Evolutionary conservation across 2,797 vertebrate genomes (phyloP).

Genomic region (Sebastes aleutianus): DNA sequence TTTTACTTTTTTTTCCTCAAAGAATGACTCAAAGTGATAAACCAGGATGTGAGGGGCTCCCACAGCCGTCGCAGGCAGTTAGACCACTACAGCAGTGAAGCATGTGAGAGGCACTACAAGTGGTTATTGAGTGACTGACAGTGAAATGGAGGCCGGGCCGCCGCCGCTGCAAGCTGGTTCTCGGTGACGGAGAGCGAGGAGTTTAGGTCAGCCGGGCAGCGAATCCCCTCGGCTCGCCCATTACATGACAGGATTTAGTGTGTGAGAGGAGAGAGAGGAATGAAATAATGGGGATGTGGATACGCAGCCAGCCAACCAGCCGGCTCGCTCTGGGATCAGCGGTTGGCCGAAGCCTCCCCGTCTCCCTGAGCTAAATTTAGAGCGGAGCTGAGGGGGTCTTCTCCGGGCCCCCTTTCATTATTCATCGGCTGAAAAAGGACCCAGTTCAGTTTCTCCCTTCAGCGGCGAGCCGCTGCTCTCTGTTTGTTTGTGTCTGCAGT

Average conservation of each 20-base stretch:
- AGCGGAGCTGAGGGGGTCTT: slow-evolving; percentile 68
- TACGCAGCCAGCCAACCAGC: slow-evolving; percentile 20
- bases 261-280: slow-evolving; percentile 24
- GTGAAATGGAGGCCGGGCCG: slow-evolving; percentile 34
- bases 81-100: not conserved
- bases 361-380: slow-evolving; percentile 64
- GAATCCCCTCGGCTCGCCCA: not conserved
- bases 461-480: slow-evolving; percentile 10
- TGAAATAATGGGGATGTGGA: slow-evolving; percentile 44
- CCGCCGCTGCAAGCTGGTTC: slow-evolving; percentile 36
- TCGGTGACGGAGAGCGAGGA: slow-evolving; percentile 4
- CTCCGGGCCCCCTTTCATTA: slow-evolving; percentile 70
- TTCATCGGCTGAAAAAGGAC: slow-evolving; percentile 79
- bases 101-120: slow-evolving; percentile 29
- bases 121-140: slow-evolving; percentile 39
- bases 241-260: slow-evolving; percentile 37
- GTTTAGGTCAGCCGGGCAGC: slow-evolving; percentile 26
- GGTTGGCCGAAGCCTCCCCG: slow-evolving; percentile 42
- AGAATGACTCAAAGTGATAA: no score
- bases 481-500: slow-evolving; percentile 7
- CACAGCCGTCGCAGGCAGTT: not conserved
- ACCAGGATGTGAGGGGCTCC: not conserved
- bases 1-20: no score
- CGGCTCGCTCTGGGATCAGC: slow-evolving; percentile 20
- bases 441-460: slow-evolving; percentile 71